Evolutionary conservation across 2,113 vertebrate genomes (phyloP).

Genomic region (Elanus axillaris): DNA sequence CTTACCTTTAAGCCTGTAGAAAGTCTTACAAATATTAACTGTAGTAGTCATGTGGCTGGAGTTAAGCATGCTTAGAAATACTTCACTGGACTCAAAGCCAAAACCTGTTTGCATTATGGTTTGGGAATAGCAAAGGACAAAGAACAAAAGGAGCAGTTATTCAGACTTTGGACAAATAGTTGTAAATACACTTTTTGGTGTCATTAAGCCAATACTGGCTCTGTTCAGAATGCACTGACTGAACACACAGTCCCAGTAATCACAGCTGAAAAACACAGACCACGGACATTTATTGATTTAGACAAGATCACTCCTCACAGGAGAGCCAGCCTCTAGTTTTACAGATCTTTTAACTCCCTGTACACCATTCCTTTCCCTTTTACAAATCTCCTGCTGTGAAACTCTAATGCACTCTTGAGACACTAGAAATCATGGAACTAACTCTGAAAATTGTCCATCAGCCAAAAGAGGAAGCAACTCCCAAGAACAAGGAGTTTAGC

Average conservation of each 20-base stretch:
- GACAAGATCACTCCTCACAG: constrained; percentile 61
- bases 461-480: constrained; percentile 17
- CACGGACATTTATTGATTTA: constrained; percentile 42
- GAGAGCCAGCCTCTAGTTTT: constrained; percentile 45
- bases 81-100: background rate
- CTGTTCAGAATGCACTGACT: background rate
- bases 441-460: background rate
- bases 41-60: background rate
- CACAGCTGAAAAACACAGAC: constrained; percentile 36
- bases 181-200: constrained; percentile 19
- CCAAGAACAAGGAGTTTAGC: background rate
- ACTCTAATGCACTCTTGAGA: constrained; percentile 54
- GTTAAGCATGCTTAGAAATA: constrained; percentile 29
- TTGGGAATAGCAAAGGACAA: background rate
- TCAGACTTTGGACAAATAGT: constrained; percentile 25
- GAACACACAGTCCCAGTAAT: constrained; percentile 5
- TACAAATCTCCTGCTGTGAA: constrained; percentile 68
- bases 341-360: constrained; percentile 63
- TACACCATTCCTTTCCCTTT: constrained; percentile 51
- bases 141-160: constrained; percentile 18
- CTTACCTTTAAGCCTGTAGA: constrained; percentile 14
- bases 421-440: constrained; percentile 10
- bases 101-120: constrained; percentile 13
- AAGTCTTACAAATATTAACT: constrained; percentile 2
- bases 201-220: constrained; percentile 5